Percentiles rank a stretch among this genome's conserved stretches.
Conservation (phyloP, 2,113 vertebrate genomes). For the Xiphophorus couchianus region DNA sequence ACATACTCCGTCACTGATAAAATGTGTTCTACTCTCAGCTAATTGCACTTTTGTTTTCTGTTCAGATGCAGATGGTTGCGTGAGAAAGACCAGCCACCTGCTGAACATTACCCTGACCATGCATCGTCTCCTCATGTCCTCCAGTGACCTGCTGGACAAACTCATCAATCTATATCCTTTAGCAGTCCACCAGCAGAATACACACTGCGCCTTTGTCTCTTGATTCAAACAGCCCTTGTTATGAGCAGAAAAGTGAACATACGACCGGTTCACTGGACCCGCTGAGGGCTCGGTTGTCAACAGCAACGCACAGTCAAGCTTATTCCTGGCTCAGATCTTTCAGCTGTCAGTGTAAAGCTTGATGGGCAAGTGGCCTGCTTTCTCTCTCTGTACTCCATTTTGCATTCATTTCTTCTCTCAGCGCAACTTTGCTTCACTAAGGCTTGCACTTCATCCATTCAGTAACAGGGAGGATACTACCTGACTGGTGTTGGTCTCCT, state of each 20-base stretch:
- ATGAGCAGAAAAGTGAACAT: constrained; percentile 21
- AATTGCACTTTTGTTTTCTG: constrained; percentile 22
- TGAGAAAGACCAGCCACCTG: constrained; percentile 86
- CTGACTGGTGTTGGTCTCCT: neutral
- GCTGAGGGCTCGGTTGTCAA: constrained; percentile 66
- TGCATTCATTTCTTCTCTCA: constrained; percentile 12
- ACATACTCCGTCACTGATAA: neutral
- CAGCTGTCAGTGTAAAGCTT: constrained; percentile 53
- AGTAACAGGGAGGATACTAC: neutral
- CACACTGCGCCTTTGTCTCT: neutral
- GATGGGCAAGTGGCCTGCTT: constrained; percentile 51
- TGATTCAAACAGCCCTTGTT: constrained; percentile 18
- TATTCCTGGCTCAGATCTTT: constrained; percentile 50
- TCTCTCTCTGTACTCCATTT: constrained; percentile 27
- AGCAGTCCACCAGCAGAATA: neutral
- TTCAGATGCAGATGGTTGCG: constrained; percentile 89
- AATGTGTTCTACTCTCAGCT: neutral
- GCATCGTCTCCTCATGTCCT: constrained; percentile 91
- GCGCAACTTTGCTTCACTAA: constrained; percentile 7
- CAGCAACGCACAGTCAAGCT: constrained; percentile 66
- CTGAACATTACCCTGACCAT: constrained; percentile 92
- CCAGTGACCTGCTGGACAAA: constrained; percentile 89
- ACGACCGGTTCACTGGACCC: constrained; percentile 41
- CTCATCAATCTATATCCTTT: constrained; percentile 93
- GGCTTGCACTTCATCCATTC: neutral